phyloP scores from a whole-genome alignment of 2,113 vertebrate genomes.

The Indicator indicator region DNA sequence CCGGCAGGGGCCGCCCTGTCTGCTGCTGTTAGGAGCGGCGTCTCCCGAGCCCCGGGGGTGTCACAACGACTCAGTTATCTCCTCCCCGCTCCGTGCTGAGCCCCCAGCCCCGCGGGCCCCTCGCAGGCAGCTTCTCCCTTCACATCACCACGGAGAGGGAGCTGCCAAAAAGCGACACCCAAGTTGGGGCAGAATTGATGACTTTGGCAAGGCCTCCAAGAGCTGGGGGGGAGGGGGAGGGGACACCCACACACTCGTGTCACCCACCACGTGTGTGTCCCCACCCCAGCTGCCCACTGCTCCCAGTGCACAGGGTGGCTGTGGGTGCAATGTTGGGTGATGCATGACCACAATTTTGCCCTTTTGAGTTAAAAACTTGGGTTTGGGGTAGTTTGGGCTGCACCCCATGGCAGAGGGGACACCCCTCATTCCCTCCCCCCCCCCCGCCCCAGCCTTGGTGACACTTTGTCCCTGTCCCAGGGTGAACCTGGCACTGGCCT shows the following conservation, averaged over 20 bases:
- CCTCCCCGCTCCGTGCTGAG: background rate
- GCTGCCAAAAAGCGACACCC: background rate
- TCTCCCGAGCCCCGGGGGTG: constrained; percentile 16
- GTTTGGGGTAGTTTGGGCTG: background rate
- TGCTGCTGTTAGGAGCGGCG: background rate
- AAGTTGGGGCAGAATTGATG: background rate
- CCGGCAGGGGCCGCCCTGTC: constrained; percentile 3
- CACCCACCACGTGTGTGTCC: background rate
- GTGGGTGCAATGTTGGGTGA: rapidly evolving
- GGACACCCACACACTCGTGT: background rate
- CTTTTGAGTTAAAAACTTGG: rapidly evolving
- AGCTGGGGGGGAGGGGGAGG: background rate
- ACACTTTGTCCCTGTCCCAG: constrained; percentile 44
- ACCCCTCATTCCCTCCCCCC: no score
- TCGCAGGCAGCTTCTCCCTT: background rate
- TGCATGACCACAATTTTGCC: background rate
- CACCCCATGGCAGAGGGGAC: no score
- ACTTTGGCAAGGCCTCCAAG: background rate
- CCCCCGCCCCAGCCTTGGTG: background rate
- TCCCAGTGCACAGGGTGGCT: background rate
- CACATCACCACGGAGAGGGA: background rate
- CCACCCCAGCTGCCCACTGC: background rate
- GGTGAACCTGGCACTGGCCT: constrained; percentile 95
- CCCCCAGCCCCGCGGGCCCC: background rate
- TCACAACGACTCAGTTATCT: constrained; percentile 23